Base-by-base conservation (phyloP, 2,888 invertebrate species). In the Torymus texanus region DNA sequence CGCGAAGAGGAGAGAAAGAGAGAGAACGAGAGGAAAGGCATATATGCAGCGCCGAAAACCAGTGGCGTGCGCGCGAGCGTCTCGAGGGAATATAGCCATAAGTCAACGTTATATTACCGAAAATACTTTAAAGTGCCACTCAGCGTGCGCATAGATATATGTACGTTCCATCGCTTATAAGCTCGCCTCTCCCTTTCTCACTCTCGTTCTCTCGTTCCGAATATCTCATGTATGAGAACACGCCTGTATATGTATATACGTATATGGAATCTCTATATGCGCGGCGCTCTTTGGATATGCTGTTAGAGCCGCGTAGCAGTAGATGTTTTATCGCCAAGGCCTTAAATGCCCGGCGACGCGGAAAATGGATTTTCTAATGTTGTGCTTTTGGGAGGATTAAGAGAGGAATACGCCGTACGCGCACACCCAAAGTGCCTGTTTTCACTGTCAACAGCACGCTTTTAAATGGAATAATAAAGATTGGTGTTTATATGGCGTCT, bases 51-150 rank as follows among this genome's bases (percentile, higher is more conserved):
- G 70, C 24, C 62, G 76, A 76, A 70, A 76, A 63, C 68, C 62
- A 62, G 56, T 41, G 16, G 16, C 41, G 3, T 14, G 41, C 70
- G 61, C 58, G 51, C 21, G 62, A 29, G 82, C 71, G 76, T 71
- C 76, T 75, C 77, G 59, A 75, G 82, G 62, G 82, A 86, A 75
- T 66, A 75, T 71, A 85, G 85, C 86, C 88, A 88, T 89, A 90
- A 88, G 89, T 90, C 89, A 90, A 85, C 86, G 86, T 87, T 87
- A 85, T 89, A 89, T 88, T 87, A 87, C 88, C 88, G 84, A 88
- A 89, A 90, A 90, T 90, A 89, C 87, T 89, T 89, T 89, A 89
- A 89, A 90, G 88, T 87, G 86, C 86, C 88, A 87, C 88, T 87
- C 88, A 84, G 84, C 82, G 68, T 79, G 81, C 80, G 63, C 61